Conservation (phyloP, 2,888 invertebrate genomes). For the Magallana nippona region DNA sequence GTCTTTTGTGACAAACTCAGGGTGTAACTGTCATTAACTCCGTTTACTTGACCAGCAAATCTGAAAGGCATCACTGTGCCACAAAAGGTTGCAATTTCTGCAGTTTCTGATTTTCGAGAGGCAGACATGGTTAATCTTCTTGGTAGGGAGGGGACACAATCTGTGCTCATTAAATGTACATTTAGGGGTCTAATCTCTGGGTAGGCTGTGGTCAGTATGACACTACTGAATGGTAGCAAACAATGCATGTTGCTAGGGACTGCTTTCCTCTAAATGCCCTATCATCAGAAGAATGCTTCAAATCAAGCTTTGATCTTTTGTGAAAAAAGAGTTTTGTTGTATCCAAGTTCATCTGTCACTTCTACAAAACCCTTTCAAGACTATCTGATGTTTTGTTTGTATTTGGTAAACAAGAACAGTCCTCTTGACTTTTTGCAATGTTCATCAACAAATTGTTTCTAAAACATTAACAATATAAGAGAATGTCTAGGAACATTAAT, state of each 20-base stretch:
- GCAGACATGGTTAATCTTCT: not conserved
- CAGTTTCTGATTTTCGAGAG: constrained; percentile 13
- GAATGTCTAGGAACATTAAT: not conserved
- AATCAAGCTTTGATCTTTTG: not conserved
- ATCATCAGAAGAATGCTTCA: not conserved
- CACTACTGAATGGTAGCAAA: not conserved
- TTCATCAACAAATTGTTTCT: constrained; percentile 10
- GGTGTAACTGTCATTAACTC: constrained; percentile 11
- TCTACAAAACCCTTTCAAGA: not conserved
- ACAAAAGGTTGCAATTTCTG: constrained; percentile 26
- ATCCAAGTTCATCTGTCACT: not conserved
- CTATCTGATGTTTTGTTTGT: not conserved
- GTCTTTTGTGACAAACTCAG: not conserved
- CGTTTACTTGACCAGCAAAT: not conserved
- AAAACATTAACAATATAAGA: not conserved
- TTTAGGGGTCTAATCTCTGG: not conserved
- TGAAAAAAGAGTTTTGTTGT: not conserved
- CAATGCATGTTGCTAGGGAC: not conserved
- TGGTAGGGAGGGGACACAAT: not conserved
- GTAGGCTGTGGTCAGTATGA: not conserved
- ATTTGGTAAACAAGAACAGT: not conserved
- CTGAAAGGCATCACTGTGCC: not conserved
- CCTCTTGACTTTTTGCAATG: not conserved
- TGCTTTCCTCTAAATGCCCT: not conserved
- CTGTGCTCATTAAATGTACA: constrained; percentile 22